Evolutionary conservation across 2,888 invertebrate species (phyloP).

Genomic region (Erebia ligea): DNA sequence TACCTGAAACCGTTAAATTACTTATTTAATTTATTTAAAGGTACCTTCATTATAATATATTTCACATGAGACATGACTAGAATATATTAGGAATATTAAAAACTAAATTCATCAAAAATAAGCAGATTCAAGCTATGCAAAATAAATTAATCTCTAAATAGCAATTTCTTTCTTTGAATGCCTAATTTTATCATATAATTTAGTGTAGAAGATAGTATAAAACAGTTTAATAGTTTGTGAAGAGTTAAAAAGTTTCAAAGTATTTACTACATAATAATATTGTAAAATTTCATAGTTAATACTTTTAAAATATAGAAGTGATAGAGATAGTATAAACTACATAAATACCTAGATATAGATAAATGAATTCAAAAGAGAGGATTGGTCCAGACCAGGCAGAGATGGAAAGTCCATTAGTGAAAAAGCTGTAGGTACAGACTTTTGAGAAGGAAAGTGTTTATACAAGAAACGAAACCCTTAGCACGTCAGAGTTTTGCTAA

Average conservation of each 20-base stretch:
- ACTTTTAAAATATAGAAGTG: slow-evolving; percentile 12
- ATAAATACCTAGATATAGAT: slow-evolving; percentile 47
- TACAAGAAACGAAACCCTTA: not conserved
- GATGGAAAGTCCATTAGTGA: slow-evolving; percentile 6
- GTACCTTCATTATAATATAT: not conserved
- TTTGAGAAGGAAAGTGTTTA: not conserved
- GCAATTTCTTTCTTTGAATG: not conserved
- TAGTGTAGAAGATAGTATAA: slow-evolving; percentile 8
- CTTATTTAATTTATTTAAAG: not conserved
- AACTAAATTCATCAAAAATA: slow-evolving; percentile 10
- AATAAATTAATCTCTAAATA: not conserved
- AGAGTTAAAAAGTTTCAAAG: slow-evolving; percentile 7
- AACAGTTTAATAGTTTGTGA: not conserved
- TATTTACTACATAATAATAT: not conserved
- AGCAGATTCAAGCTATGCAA: slow-evolving; percentile 5
- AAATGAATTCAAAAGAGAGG: slow-evolving; percentile 69
- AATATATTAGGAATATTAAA: slow-evolving; percentile 2
- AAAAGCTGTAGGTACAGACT: slow-evolving; percentile 7
- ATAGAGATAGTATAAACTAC: slow-evolving; percentile 46
- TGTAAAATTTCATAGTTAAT: slow-evolving; percentile 2
- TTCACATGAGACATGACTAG: not conserved
- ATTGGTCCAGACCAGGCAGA: slow-evolving; percentile 62
- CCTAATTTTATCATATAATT: not conserved
- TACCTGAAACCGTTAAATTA: not conserved
- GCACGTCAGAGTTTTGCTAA: not conserved